Evolutionary conservation across 1,140 invertebrate species (phyloP), one percentile per base, ranked within the genome.

Genomic region (Pristionchus pacificus): DNA sequence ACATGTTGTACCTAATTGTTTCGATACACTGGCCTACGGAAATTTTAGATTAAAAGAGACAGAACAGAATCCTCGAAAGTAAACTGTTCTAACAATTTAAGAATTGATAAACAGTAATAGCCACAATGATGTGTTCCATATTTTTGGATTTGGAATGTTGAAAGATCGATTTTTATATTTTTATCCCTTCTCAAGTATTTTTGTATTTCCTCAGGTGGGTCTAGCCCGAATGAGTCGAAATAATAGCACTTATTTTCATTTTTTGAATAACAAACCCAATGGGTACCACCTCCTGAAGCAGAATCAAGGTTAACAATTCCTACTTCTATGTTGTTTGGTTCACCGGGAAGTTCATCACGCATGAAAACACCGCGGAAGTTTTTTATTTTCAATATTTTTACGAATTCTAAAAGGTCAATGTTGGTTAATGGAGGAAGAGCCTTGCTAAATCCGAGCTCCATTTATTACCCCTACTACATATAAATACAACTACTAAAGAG

Each of bases 91-190:
- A 74, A 65, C 29, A 74, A 30, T 63, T 74, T 74, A 25, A 74
- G 29, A 19, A 74, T 6, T 49, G 73, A 64, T 65, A 74, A 60
- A 58, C 70, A 74, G 15, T 74, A 74, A 65, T 74, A 72, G n/a
- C n/a, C n/a, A n/a, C n/a, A n/a, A n/a, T n/a, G n/a, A n/a, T n/a
- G n/a, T n/a, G n/a, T n/a, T n/a, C 58, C 31, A 49, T 73, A 74
- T 15, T 74, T 60, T 74, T 74, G 72, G 28, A 74, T 74, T 72
- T 74, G 72, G 49, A 72, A 74, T 30, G 72, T 74, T 0, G 72
- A 74, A 32, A 65, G 29, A 58, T 57, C 31, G 15, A 68, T 68
- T 74, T 74, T 15, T 72, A 14, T 72, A 60, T 70, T 31, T 66
- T 61, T 70, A 29, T 30, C 30, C 30, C 33, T 27, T 65, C 73